phyloP scores from a whole-genome alignment of 2,888 invertebrate species.

The Epiperipatus broadwayi region DNA sequence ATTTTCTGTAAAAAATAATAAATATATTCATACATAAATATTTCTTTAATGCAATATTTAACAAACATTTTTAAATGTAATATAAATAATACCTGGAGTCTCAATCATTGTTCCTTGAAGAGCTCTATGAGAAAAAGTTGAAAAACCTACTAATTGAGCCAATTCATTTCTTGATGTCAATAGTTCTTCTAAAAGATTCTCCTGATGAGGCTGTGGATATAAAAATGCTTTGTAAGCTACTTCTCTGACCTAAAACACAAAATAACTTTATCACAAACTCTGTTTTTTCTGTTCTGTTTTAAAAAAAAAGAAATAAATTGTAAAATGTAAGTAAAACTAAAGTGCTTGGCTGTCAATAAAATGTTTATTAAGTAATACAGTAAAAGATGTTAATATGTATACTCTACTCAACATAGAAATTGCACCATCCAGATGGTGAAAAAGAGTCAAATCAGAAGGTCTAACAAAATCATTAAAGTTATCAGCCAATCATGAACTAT shows the following conservation, averaged over 20 bases:
- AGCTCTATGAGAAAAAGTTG: slow-evolving; percentile 68
- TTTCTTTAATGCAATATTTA: no score
- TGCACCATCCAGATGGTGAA: no score
- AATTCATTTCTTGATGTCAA: slow-evolving; percentile 54
- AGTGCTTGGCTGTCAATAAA: no score
- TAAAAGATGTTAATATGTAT: no score
- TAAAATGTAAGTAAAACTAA: background rate
- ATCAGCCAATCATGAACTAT: no score
- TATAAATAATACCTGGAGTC: slow-evolving; percentile 36
- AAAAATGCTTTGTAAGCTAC: slow-evolving; percentile 69
- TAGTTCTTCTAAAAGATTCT: slow-evolving; percentile 48
- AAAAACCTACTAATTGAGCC: slow-evolving; percentile 70
- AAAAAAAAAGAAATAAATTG: background rate
- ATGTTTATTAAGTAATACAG: no score
- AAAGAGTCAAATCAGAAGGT: no score
- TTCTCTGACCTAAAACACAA: slow-evolving; percentile 40
- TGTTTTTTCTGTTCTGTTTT: background rate
- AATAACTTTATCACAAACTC: background rate
- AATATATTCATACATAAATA: no score
- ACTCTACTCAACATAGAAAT: no score
- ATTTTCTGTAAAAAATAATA: no score
- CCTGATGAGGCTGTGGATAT: slow-evolving; percentile 54
- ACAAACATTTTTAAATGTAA: no score
- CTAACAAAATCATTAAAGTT: no score
- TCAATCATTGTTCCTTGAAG: slow-evolving; percentile 70